Percentiles rank a stretch among this genome's conserved stretches.
phyloP scores from a whole-genome alignment of 2,797 vertebrate genomes.

The Sebastes matsubarae region DNA sequence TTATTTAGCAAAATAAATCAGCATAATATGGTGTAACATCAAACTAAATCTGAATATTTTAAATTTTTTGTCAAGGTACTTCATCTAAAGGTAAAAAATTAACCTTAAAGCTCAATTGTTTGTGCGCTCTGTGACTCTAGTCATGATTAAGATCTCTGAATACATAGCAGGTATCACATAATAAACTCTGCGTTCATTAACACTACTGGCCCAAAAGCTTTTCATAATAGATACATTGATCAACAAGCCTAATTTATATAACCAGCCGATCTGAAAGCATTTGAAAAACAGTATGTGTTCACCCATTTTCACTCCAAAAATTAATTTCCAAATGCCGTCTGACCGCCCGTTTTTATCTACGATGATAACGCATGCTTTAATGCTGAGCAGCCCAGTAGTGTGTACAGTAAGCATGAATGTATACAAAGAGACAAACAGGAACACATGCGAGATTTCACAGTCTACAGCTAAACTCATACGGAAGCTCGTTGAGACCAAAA shows the following conservation, averaged over 20 bases:
- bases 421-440: conserved; percentile 15
- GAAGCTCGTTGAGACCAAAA: conserved; percentile 24
- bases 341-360: conserved; percentile 30
- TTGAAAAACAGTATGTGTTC: not conserved
- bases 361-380: conserved; percentile 54
- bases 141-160: not conserved
- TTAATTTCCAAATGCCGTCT: not conserved
- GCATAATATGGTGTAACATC: not conserved
- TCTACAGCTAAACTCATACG: conserved; percentile 38
- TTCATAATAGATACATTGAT: not conserved
- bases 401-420: conserved; percentile 3
- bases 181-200: conserved; percentile 9
- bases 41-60: not conserved
- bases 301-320: not conserved
- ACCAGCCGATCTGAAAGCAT: not conserved
- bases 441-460: conserved; percentile 58
- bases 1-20: not conserved
- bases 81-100: not conserved
- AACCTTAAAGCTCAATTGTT: not conserved
- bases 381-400: conserved; percentile 19
- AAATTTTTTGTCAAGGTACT: too few relatives aligned
- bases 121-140: not conserved
- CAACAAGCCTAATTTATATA: not conserved
- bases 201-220: conserved; percentile 17
- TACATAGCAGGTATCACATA: conserved; percentile 6